Conservation (phyloP, 2,797 vertebrate genomes). For the Enoplosus armatus region DNA sequence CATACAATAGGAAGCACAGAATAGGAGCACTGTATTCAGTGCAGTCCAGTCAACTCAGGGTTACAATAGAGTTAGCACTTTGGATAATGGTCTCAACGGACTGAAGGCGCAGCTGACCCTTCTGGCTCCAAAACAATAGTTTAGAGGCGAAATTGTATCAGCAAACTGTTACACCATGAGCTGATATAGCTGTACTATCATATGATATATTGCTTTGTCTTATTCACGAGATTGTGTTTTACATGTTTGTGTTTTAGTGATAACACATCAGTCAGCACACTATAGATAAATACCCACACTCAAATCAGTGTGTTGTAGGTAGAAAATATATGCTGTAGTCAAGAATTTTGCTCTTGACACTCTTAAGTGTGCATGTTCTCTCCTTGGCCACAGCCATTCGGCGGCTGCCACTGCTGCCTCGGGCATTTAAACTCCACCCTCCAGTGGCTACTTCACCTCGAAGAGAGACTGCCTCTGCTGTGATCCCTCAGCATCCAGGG, state of each 20-base stretch:
- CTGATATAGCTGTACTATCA: background rate
- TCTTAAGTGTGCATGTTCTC: constrained; percentile 7
- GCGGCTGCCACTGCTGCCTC: constrained; percentile 27
- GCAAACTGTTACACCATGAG: constrained; percentile 30
- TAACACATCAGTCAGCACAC: background rate
- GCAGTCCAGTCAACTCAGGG: constrained; percentile 7
- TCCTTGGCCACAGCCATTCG: constrained; percentile 21
- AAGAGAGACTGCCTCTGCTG: constrained; percentile 34
- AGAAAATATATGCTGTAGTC: background rate
- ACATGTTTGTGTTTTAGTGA: constrained; percentile 13
- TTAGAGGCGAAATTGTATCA: constrained; percentile 35
- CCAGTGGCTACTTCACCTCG: constrained; percentile 19
- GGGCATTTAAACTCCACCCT: constrained; percentile 37
- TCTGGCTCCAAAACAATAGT: constrained; percentile 31
- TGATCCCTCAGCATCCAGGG: constrained; percentile 58
- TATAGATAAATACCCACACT: background rate
- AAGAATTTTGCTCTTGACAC: constrained; percentile 21
- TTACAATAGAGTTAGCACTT: constrained; percentile 40
- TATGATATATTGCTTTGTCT: constrained; percentile 33
- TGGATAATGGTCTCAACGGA: constrained; percentile 38
- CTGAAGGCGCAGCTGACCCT: constrained; percentile 23
- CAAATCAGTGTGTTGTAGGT: background rate
- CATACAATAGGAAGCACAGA: constrained; percentile 8
- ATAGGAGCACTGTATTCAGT: constrained; percentile 32
- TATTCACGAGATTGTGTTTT: constrained; percentile 16